Base-by-base conservation (phyloP, 2,113 vertebrate species). In the Pollachius pollachius region DNA sequence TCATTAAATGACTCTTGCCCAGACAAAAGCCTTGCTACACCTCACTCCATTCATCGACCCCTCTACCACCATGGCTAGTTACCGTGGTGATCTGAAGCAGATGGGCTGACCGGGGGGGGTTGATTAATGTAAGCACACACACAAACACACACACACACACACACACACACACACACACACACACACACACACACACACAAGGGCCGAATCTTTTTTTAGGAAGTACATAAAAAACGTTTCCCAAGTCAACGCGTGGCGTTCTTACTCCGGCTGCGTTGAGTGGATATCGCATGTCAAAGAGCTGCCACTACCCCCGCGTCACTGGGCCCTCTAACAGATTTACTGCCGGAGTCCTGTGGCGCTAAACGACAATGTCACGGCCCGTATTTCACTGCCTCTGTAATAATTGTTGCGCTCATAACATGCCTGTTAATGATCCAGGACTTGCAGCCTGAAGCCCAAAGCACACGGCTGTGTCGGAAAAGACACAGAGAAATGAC, bases 101-200 rank as follows among this genome's bases (percentile, higher is more conserved):
- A 34, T 18, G 56, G 23, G 13, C 16, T 15, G 67, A 15, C 25
- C 27, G 60, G 27, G 25, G 34, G 19, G 16, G 34, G 34, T 48
- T 59, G 68, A 74, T 74, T 67, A 70, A 52, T 68, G 30, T 30
- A 48, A 9, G 12, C 41, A 48, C 41, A 48, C 41, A 48, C 41
- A 48, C 41, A 48, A 1, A 48, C 7, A 48, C 41, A 48, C 5
- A 5, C 41, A 48, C 37, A 41, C 37, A 41, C 37, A 41, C 37
- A 41, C 37, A 41, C 37, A 41, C 37, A 41, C 37, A 41, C 37
- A 41, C 37, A 41, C 37, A 41, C 37, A 41, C 37, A 41, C 37
- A 41, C 37, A 41, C 37, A 41, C 37, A 41, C 37, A 41, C 37
- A 41, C 37, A 41, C 37, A 41, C 37, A 41, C 37, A 41, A n/a